Conservation (phyloP, 2,113 vertebrate genomes). For the Semicossyphus pulcher region DNA sequence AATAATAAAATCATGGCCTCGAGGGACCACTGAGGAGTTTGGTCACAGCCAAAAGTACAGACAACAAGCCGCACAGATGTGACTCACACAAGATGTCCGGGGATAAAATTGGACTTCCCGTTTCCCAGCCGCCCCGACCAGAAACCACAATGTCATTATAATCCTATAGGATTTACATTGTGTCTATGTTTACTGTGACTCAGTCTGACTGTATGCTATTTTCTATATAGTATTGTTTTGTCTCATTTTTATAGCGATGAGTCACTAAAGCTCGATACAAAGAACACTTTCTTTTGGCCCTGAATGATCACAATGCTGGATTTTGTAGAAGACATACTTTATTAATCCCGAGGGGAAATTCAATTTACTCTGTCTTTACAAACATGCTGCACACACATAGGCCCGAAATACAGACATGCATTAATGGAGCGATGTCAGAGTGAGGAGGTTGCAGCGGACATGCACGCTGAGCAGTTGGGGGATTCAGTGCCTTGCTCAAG, state of each 20-base stretch:
- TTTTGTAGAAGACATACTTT: too few species aligned
- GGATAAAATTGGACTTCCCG: conserved; percentile 53
- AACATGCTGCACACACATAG: too few species aligned
- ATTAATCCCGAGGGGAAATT: too few species aligned
- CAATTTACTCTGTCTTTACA: too few species aligned
- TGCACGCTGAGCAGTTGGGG: too few species aligned
- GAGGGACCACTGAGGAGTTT: conserved; percentile 34
- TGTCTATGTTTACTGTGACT: conserved; percentile 19
- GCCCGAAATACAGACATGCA: too few species aligned
- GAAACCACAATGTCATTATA: conserved; percentile 58
- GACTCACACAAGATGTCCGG: conserved; percentile 53
- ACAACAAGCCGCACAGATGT: conserved; percentile 44
- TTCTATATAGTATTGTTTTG: conserved; percentile 21
- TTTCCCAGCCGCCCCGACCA: conserved; percentile 27
- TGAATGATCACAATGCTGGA: background rate
- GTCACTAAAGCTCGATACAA: background rate
- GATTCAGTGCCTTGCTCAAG: too few species aligned
- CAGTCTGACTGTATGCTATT: conserved; percentile 6
- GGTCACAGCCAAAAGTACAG: conserved; percentile 45
- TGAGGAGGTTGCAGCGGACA: too few species aligned
- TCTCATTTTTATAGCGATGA: background rate
- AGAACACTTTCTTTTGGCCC: background rate
- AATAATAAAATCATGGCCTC: conserved; percentile 20
- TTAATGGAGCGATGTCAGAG: too few species aligned
- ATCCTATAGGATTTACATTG: conserved; percentile 33